A percentile compares a stretch with the other conserved stretches of the same genome.
phyloP scores from a whole-genome alignment of 2,888 invertebrate species.

The Cantharis nigra region DNA sequence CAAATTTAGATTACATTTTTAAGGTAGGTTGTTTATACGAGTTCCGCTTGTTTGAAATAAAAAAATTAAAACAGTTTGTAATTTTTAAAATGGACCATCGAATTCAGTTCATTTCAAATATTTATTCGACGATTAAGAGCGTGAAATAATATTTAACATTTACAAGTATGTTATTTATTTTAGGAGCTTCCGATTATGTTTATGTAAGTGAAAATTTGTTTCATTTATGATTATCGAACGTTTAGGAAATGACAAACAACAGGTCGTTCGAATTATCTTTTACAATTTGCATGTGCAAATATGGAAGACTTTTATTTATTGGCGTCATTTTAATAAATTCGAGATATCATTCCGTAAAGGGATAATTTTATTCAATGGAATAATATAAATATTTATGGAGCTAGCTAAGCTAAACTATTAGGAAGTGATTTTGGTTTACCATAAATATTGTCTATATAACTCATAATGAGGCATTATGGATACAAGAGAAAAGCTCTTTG shows the following conservation, averaged over 20 bases:
- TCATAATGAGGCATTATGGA: conserved; percentile 18
- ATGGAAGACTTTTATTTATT: not conserved
- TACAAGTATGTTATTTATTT: not conserved
- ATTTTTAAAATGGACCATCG: not conserved
- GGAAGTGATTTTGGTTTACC: not conserved
- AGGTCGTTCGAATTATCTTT: not conserved
- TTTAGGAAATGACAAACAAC: not conserved
- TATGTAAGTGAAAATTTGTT: not conserved
- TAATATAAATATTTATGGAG: not conserved
- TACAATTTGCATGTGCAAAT: not conserved
- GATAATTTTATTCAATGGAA: not conserved
- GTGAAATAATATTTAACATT: not conserved
- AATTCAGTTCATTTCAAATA: not conserved
- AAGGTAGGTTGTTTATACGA: conserved; percentile 1
- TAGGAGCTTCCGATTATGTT: not conserved
- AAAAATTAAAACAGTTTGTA: not conserved
- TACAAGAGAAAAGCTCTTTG: conserved; percentile 17
- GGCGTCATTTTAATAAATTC: not conserved
- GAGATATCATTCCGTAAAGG: not conserved
- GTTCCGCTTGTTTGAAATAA: not conserved
- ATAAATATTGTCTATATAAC: conserved; percentile 4
- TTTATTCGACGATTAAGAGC: not conserved
- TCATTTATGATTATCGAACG: not conserved
- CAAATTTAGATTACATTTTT: conserved; percentile 14
- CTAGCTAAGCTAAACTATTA: conserved; percentile 2